Percentiles rank a stretch among this genome's conserved stretches.
Evolutionary conservation across 2,888 invertebrate species (phyloP).

Genomic region (Oithona nana): DNA sequence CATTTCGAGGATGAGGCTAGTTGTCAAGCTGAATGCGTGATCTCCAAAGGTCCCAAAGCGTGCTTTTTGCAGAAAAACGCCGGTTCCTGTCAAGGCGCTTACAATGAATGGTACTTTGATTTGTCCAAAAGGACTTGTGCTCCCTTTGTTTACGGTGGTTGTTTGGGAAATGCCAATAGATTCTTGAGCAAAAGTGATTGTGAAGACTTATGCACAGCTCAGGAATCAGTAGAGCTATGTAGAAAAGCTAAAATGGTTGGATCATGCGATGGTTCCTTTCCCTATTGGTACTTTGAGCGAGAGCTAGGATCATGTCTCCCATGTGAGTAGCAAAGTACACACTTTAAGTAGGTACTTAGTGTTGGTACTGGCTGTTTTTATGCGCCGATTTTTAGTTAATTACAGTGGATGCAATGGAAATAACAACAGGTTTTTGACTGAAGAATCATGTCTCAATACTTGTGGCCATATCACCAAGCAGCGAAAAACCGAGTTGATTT

Average conservation of each 20-base stretch:
- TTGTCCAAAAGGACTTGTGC: conserved; percentile 49
- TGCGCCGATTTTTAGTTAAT: neutral
- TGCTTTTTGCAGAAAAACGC: conserved; percentile 59
- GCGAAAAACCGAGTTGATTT: neutral
- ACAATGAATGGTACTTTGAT: conserved; percentile 68
- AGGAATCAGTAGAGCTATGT: conserved; percentile 17
- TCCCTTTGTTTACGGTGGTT: conserved; percentile 73
- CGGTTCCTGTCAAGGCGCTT: conserved; percentile 60
- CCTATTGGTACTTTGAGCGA: conserved; percentile 12
- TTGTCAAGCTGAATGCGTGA: conserved; percentile 6
- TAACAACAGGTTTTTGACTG: conserved; percentile 13
- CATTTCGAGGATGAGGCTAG: conserved; percentile 13
- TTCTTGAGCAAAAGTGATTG: conserved; percentile 60
- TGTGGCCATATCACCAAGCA: conserved; percentile 1
- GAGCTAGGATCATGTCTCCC: neutral
- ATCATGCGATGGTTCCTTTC: conserved; percentile 5
- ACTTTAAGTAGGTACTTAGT: too few relatives aligned
- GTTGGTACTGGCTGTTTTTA: neutral
- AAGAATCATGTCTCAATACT: neutral
- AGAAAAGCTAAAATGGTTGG: conserved; percentile 20
- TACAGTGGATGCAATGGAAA: conserved; percentile 17
- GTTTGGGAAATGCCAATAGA: conserved; percentile 73
- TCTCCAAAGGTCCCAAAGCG: conserved; percentile 22
- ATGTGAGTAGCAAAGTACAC: neutral
- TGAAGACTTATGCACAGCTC: conserved; percentile 43